phyloP scores from a whole-genome alignment of 2,113 vertebrate species.

The Hypanus sabinus region DNA sequence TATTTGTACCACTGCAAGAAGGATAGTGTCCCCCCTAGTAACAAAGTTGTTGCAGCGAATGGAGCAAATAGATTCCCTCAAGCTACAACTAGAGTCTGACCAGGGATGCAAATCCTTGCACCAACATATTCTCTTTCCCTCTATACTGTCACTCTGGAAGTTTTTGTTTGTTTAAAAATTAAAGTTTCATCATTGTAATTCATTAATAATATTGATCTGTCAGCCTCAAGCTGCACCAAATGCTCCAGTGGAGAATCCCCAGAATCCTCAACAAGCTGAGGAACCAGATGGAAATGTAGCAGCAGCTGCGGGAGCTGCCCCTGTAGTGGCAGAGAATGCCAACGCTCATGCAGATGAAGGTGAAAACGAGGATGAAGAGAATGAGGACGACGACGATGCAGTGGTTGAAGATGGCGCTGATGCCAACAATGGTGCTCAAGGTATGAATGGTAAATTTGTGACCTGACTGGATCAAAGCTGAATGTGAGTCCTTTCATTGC shows the following conservation, averaged over 20 bases:
- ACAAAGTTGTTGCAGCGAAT: not conserved
- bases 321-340: conserved; percentile 74
- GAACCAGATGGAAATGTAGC: conserved; percentile 67
- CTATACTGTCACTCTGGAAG: not conserved
- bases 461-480: not conserved
- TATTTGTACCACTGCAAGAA: not conserved
- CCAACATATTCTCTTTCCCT: not conserved
- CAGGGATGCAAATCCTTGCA: not conserved
- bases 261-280: conserved; percentile 66
- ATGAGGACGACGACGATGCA: conserved; percentile 82
- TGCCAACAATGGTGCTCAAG: conserved; percentile 82
- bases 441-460: conserved; percentile 49
- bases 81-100: not conserved
- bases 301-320: not conserved
- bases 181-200: not conserved
- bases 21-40: not conserved
- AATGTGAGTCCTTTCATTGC: not conserved
- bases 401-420: conserved; percentile 79
- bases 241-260: conserved; percentile 65
- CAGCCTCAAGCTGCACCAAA: conserved; percentile 69
- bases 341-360: conserved; percentile 71
- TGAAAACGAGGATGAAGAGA: conserved; percentile 81
- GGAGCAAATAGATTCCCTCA: not conserved
- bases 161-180: not conserved
- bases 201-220: not conserved